These are phyloP conservation scores for Aviceda subcristata DNA, from an alignment of 2,113 vertebrate genomes.

Conservation along the genomic window DNA sequence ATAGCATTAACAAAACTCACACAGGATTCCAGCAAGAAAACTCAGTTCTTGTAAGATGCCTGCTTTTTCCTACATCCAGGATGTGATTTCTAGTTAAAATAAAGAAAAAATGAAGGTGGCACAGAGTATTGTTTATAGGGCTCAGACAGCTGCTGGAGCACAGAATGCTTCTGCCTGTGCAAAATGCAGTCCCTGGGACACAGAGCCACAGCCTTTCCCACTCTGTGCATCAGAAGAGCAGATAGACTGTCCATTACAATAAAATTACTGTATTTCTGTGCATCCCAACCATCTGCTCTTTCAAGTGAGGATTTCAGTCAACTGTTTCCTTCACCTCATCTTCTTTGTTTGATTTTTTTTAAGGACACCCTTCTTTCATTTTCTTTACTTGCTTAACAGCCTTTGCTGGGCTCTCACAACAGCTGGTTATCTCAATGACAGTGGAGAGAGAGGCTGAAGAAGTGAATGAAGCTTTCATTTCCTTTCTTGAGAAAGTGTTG, in stretches of 20 bases:
- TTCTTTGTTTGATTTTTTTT: background rate
- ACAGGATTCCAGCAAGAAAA: background rate
- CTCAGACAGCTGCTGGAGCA: background rate
- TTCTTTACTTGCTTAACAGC: background rate
- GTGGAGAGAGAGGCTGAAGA: constrained; percentile 22
- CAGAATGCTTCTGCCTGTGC: background rate
- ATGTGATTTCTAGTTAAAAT: background rate
- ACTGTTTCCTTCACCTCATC: background rate
- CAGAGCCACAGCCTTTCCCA: background rate
- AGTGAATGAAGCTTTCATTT: constrained; percentile 56
- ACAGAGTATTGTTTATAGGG: background rate
- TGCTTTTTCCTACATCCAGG: background rate
- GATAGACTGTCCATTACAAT: background rate
- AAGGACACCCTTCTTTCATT: background rate
- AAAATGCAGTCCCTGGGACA: background rate
- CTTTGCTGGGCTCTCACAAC: constrained; percentile 50
- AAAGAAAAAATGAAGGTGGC: background rate
- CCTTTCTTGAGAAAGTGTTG: constrained; percentile 53
- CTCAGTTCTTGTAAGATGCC: background rate
- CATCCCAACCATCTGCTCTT: background rate
- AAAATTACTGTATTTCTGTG: background rate
- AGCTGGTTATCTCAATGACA: constrained; percentile 28
- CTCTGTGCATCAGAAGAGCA: background rate
- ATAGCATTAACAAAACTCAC: background rate
- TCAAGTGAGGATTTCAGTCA: background rate